phyloP scores from a whole-genome alignment of 2,113 vertebrate species.

The Cyrtonyx montezumae region DNA sequence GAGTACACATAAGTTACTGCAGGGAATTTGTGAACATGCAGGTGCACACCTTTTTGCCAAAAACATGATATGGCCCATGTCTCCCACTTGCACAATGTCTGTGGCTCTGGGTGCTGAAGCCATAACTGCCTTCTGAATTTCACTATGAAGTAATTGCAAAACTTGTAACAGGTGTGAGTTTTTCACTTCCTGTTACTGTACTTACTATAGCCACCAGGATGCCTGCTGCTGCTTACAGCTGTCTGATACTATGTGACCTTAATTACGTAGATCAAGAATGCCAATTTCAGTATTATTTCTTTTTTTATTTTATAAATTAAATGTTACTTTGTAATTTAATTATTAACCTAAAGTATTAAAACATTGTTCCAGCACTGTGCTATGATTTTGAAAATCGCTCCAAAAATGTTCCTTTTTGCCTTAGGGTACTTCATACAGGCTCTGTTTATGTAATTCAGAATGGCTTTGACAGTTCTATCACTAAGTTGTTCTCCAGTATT shows the following conservation, averaged over 20 bases:
- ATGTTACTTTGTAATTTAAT: not conserved
- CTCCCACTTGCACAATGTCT: not conserved
- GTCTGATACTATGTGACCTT: not conserved
- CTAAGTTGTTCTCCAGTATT: not conserved
- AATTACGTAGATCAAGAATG: not conserved
- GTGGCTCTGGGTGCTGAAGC: not conserved
- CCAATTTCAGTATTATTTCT: not conserved
- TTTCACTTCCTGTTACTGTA: conserved; percentile 38
- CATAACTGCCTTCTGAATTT: conserved; percentile 53
- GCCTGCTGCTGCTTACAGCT: not conserved
- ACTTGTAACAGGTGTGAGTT: not conserved
- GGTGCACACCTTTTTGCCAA: not conserved
- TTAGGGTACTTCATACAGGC: not conserved
- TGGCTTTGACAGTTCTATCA: not conserved
- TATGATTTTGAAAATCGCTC: not conserved
- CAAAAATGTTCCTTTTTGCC: not conserved
- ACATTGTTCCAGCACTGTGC: not conserved
- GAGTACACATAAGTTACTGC: not conserved
- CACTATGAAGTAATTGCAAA: not conserved
- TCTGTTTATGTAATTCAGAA: not conserved
- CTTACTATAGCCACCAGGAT: not conserved
- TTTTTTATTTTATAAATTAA: not conserved
- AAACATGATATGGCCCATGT: fast-evolving
- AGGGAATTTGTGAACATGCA: not conserved
- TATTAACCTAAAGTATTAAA: not conserved